Evolutionary conservation across 2,113 vertebrate species (phyloP), one percentile per base, ranked within the genome.

Genomic region (Pomatorhinus ruficollis): DNA sequence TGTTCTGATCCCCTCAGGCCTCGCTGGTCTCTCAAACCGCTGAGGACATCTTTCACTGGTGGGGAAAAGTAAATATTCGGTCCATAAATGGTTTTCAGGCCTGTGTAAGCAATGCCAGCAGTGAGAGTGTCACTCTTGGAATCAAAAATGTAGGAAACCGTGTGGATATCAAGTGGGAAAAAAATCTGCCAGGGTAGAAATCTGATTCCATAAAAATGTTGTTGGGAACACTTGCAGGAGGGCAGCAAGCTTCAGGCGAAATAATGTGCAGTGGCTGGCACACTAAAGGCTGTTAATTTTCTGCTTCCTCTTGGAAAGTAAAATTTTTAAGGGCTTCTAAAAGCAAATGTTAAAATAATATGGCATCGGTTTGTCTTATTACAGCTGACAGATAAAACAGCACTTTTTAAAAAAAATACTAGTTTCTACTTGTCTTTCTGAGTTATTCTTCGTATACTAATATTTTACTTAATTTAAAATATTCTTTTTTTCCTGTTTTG

Each of bases 401-500:
- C 12, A 37, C 42, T 27, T 59, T 56, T 28, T 12, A 4, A 7
- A 16, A 25, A 11, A 15, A 25, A 52, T 54, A n/a, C 1, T 1
- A 24, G 2, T 54, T 95, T 71, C 42, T 92, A 2, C 35, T 40
- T 60, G 2, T 30, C 63, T 52, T 75, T 76, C 30, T 27, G 59
- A 64, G 31, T 72, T 83, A 60, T 59, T 94, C 80, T 92, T 75
- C 22, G 9, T 64, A 22, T 61, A 39, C 40, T 53, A 70, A 54
- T 28, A 21, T 84, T 81, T 95, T 94, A 76, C 95, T 94, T 96
- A 94, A 92, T 89, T 96, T 88, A 85, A 90, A 74, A 24, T 87
- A 71, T 49, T 84, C 6, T 22, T 59, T 90, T 77, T 92, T 95
- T 76, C 85, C 68, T 90, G 45, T 52, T 44, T 74, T 74, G 54